Conservation (phyloP, 1,140 invertebrate genomes). For the Oryzaephilus surinamensis region DNA sequence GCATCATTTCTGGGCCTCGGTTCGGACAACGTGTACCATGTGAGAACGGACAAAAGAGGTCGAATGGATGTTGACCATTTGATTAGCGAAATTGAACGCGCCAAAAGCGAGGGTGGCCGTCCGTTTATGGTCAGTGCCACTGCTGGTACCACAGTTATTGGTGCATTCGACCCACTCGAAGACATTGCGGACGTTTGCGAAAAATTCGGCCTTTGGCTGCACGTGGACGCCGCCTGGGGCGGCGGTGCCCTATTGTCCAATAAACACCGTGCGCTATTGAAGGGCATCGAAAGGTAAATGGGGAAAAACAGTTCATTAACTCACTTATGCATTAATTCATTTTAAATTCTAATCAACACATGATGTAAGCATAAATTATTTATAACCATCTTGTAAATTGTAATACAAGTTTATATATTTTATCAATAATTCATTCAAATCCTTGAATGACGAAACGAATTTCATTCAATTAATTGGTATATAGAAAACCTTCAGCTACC, state of each 20-base stretch:
- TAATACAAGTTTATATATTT: too few species aligned
- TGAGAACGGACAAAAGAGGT: conserved; percentile 60
- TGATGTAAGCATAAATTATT: too few species aligned
- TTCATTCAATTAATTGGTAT: too few species aligned
- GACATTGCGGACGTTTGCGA: conserved; percentile 72
- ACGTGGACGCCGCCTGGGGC: conserved; percentile 92
- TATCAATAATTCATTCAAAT: conserved; percentile 5
- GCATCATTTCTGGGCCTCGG: conserved; percentile 71
- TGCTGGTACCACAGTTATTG: conserved; percentile 72
- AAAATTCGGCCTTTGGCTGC: conserved; percentile 81
- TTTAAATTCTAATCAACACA: too few species aligned
- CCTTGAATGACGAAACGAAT: conserved; percentile 8
- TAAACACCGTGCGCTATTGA: conserved; percentile 64
- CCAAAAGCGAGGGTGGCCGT: conserved; percentile 52
- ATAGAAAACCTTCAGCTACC: conserved; percentile 5
- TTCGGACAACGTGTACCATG: conserved; percentile 60
- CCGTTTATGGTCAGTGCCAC: conserved; percentile 88
- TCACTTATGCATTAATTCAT: too few species aligned
- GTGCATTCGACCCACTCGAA: conserved; percentile 82
- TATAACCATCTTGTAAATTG: too few species aligned
- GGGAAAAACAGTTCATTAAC: too few species aligned
- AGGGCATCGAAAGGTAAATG: conserved; percentile 62
- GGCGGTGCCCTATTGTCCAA: conserved; percentile 80
- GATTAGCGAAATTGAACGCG: conserved; percentile 53
- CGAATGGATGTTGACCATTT: conserved; percentile 69